These are phyloP conservation scores for Macroramphosus scolopax DNA, from an alignment of 2,797 vertebrate species.

Conservation along the genomic window DNA sequence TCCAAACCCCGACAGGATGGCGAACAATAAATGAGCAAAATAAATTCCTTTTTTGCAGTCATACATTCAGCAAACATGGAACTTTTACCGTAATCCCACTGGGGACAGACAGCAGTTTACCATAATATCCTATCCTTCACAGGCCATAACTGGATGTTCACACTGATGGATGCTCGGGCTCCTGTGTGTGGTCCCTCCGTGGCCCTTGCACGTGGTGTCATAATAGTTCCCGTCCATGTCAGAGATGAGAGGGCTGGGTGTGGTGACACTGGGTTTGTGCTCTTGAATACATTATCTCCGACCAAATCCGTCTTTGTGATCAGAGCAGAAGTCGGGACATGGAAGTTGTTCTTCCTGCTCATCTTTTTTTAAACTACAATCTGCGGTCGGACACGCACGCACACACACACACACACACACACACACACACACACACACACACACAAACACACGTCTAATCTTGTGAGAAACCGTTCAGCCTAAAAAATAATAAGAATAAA, in stretches of 20 bases:
- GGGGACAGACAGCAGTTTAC: slow-evolving; percentile 39
- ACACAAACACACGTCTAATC: background rate
- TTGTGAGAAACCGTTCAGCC: no score
- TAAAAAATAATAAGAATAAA: no score
- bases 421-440: background rate
- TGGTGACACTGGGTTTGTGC: slow-evolving; percentile 50
- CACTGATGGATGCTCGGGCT: slow-evolving; percentile 56
- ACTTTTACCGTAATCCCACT: slow-evolving; percentile 29
- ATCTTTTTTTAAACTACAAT: slow-evolving; percentile 13
- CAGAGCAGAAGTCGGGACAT: slow-evolving; percentile 38
- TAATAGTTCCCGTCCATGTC: slow-evolving; percentile 57
- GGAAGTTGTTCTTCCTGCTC: slow-evolving; percentile 38
- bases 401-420: background rate
- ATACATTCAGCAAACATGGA: slow-evolving; percentile 15
- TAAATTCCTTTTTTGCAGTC: slow-evolving; percentile 20
- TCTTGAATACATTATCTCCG: slow-evolving; percentile 70
- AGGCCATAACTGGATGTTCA: slow-evolving; percentile 68
- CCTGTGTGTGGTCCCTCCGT: slow-evolving; percentile 66
- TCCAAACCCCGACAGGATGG: slow-evolving; percentile 17
- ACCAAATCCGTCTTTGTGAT: slow-evolving; percentile 65
- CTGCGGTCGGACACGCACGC: background rate
- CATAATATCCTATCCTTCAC: slow-evolving; percentile 57
- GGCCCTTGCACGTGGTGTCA: slow-evolving; percentile 56
- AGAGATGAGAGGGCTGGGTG: slow-evolving; percentile 59
- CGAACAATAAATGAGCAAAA: slow-evolving; percentile 9